These are phyloP conservation scores for Drosophila setosimentum DNA, from an alignment of 2,888 invertebrate species.

Conservation along the genomic window DNA sequence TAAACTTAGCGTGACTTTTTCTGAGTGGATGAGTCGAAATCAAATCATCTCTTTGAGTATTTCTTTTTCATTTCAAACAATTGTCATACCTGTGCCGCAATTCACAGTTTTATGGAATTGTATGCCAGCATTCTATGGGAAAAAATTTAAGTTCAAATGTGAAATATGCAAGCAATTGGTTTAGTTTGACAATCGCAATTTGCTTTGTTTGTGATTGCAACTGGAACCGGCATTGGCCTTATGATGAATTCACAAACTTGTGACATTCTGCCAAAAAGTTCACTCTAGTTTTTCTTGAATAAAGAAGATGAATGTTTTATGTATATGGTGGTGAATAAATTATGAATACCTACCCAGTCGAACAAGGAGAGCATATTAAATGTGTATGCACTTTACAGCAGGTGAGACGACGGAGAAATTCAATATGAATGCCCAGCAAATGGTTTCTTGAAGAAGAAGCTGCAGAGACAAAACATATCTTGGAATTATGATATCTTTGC, in stretches of 20 bases:
- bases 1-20: neutral
- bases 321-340: constrained; percentile 25
- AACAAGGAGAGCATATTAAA: constrained; percentile 14
- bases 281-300: constrained; percentile 1
- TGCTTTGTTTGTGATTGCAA: constrained; percentile 30
- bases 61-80: constrained; percentile 39
- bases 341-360: constrained; percentile 24
- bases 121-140: constrained; percentile 4
- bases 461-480: neutral
- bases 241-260: constrained; percentile 37
- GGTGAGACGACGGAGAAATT: constrained; percentile 2
- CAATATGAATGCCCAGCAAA: constrained; percentile 14
- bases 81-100: constrained; percentile 50
- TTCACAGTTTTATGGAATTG: constrained; percentile 33
- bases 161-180: constrained; percentile 50
- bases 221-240: constrained; percentile 8
- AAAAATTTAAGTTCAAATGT: constrained; percentile 31
- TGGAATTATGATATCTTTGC: neutral
- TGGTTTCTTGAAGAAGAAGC: neutral
- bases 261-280: constrained; percentile 43
- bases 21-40: constrained; percentile 2
- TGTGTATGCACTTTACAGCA: neutral
- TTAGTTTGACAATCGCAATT: constrained; percentile 50
- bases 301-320: constrained; percentile 19
- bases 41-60: constrained; percentile 8